Evolutionary conservation across 2,888 invertebrate species (phyloP), one percentile per base, ranked within the genome.

Genomic region (Mythimna vitellina): DNA sequence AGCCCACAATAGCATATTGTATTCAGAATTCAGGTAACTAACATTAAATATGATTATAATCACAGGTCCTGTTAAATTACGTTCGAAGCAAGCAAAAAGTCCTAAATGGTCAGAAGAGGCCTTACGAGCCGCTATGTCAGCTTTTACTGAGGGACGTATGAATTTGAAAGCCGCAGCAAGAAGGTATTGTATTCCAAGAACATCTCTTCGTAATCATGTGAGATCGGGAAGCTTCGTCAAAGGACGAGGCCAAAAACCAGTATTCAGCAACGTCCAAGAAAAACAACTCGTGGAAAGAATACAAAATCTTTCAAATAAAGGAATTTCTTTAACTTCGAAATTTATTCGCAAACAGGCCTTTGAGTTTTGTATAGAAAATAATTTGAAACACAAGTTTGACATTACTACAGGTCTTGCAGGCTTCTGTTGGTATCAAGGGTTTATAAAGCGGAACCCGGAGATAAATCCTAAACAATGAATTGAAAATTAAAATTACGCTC

Each of bases 381-480:
- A 56, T 29, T 69, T 76, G 17, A 42, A 56, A 42, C 62, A 73
- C 3, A 51, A 51, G 20, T 76, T 76, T 56, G 61, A 72, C 29
- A 54, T 17, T 14, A 51, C 20, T 22, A 42, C 20, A 3, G 72
- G 72, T 3, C 42, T 67, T 46, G 77, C 74, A 7, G 69, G 74
- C 12, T 4, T 7, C 12, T 9, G 57, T 0, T 76, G 72, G 72
- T 46, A 32, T 7, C 22, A 5, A 5, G 8, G 8, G 10, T 76
- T 76, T 74, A 14, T 74, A 17, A 29, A 25, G 4, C 29, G 74
- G 8, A 29, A 69, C 4, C 51, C 76, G 0, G 17, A 66, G 14
- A 57, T 70, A 1, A 46, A 54, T 20, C 53, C 68, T 38, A 8
- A 38, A 14, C 14, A 7, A 60, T 12, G 7, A 10, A 22, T 14